These are phyloP conservation scores for Drosophila prosaltans DNA, from an alignment of 1,140 invertebrate genomes.

Conservation along the genomic window DNA sequence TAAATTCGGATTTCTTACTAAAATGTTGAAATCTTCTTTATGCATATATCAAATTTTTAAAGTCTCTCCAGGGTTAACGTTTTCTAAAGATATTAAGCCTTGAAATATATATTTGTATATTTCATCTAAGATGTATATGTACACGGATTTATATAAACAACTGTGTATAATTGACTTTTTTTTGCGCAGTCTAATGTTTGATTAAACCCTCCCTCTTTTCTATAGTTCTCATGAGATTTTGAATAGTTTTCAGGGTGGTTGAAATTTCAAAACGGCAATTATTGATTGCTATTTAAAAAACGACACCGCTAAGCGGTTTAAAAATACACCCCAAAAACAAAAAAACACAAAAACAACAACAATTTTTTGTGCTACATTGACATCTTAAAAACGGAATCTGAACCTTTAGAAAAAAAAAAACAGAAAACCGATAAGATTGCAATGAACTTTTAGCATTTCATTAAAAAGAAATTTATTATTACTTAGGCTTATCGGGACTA, in stretches of 20 bases:
- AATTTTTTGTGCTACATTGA: constrained; percentile 20
- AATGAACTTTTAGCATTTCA: constrained; percentile 62
- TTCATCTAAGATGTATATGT: background rate
- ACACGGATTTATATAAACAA: background rate
- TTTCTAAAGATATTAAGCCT: background rate
- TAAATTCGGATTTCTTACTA: too few species aligned
- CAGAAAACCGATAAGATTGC: constrained; percentile 42
- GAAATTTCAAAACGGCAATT: constrained; percentile 15
- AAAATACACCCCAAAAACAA: constrained; percentile 8
- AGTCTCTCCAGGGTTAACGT: too few species aligned
- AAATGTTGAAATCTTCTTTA: too few species aligned
- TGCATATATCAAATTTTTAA: too few species aligned
- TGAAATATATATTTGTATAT: too few species aligned
- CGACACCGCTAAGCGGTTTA: constrained; percentile 39
- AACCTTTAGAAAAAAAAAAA: constrained; percentile 20
- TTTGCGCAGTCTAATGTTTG: constrained; percentile 18
- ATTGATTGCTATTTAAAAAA: constrained; percentile 41
- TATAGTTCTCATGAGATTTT: background rate
- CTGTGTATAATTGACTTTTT: constrained; percentile 32
- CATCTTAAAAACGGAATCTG: constrained; percentile 28
- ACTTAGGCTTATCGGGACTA: constrained; percentile 64
- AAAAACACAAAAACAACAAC: constrained; percentile 14
- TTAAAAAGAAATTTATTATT: constrained; percentile 73
- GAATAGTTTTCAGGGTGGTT: constrained; percentile 24
- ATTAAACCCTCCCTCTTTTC: constrained; percentile 34